These are phyloP conservation scores for Forficula auricularia DNA, from an alignment of 1,140 invertebrate genomes.

Conservation along the genomic window DNA sequence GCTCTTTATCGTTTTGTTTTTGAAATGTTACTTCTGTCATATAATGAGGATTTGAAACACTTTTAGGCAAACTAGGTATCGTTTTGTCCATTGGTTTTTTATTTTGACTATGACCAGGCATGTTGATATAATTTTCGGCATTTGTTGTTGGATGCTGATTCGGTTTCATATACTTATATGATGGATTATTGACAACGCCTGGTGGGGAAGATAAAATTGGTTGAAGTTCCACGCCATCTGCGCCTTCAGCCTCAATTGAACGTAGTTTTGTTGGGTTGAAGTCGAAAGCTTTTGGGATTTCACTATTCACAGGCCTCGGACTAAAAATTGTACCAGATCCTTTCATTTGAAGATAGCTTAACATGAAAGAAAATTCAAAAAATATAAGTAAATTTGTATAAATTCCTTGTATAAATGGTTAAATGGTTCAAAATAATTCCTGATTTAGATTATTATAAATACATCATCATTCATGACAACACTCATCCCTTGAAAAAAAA, in stretches of 20 bases:
- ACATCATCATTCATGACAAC: too few species aligned
- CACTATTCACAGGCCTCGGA: neutral
- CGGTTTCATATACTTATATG: slow-evolving; percentile 15
- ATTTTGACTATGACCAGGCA: slow-evolving; percentile 31
- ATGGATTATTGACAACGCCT: slow-evolving; percentile 4
- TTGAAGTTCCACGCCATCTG: slow-evolving; percentile 19
- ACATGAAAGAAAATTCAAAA: too few species aligned
- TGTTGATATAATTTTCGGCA: slow-evolving; percentile 39
- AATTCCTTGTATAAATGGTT: too few species aligned
- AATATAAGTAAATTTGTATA: too few species aligned
- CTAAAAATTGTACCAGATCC: neutral
- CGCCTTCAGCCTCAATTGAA: slow-evolving; percentile 20
- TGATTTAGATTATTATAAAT: too few species aligned
- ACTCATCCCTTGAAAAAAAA: too few species aligned
- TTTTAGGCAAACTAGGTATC: slow-evolving; percentile 16
- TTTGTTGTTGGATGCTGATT: slow-evolving; percentile 28
- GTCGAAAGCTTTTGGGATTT: slow-evolving; percentile 11
- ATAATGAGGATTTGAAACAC: slow-evolving; percentile 31
- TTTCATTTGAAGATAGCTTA: slow-evolving; percentile 13
- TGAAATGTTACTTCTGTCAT: slow-evolving; percentile 16
- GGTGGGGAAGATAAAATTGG: slow-evolving; percentile 19
- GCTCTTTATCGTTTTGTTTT: neutral
- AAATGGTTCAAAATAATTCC: too few species aligned
- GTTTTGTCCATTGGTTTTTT: slow-evolving; percentile 27
- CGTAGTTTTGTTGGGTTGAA: slow-evolving; percentile 25